Conservation (phyloP, 2,797 vertebrate genomes). For the Gouania willdenowi region DNA sequence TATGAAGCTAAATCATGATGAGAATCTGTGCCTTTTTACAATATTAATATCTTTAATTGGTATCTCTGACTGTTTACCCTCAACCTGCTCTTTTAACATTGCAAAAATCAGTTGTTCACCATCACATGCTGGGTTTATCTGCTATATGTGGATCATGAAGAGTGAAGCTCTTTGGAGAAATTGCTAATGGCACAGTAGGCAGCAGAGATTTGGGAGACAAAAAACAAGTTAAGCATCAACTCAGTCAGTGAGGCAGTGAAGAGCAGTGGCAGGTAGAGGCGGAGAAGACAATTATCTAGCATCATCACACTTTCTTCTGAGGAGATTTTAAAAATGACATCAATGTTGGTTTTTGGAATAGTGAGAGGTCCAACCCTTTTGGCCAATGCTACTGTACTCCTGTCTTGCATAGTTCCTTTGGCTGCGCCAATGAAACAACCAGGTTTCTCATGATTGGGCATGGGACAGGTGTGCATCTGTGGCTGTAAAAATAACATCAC, state of each 20-base stretch:
- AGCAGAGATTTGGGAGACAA: conserved; percentile 53
- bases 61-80: conserved; percentile 42
- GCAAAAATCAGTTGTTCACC: conserved; percentile 58
- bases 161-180: conserved; percentile 60
- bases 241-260: conserved; percentile 40
- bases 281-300: neutral
- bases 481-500: no score
- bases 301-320: no score
- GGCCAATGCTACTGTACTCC: no score
- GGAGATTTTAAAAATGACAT: no score
- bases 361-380: no score
- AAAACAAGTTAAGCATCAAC: conserved; percentile 58
- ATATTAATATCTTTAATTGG: conserved; percentile 76
- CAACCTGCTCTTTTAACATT: conserved; percentile 60
- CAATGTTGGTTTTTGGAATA: no score
- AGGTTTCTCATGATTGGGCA: no score
- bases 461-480: no score
- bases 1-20: conserved; percentile 66
- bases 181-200: conserved; percentile 68
- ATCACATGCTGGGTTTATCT: conserved; percentile 73
- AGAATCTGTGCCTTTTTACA: conserved; percentile 61
- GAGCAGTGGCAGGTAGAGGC: conserved; percentile 19
- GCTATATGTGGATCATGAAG: conserved; percentile 70
- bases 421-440: no score
- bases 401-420: no score